Percentiles rank a stretch among this genome's conserved stretches.
These are phyloP conservation scores for Oplegnathus fasciatus DNA, from an alignment of 2,113 vertebrate species.

Conservation along the genomic window DNA sequence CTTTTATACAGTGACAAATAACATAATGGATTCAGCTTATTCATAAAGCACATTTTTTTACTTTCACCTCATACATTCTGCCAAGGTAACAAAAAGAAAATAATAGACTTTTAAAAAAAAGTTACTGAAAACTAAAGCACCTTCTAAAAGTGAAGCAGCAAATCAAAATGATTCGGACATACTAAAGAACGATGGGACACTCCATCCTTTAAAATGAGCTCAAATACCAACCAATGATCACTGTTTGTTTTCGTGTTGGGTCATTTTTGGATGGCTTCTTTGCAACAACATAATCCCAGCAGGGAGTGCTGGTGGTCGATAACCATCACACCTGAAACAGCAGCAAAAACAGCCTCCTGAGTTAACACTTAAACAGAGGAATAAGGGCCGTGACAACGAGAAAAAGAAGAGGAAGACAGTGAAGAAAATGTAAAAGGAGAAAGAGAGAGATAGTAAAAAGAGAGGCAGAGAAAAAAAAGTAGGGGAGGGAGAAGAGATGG, in stretches of 20 bases:
- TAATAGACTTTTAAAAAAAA: background rate
- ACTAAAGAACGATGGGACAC: background rate
- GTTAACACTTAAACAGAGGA: conserved; percentile 21
- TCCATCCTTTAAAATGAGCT: background rate
- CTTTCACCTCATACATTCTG: background rate
- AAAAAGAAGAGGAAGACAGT: conserved; percentile 6
- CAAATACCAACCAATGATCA: background rate
- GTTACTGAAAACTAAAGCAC: background rate
- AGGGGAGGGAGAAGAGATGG: conserved; percentile 21
- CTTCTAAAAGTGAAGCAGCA: background rate
- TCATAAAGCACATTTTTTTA: no score
- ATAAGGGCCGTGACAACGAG: background rate
- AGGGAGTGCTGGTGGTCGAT: conserved; percentile 23
- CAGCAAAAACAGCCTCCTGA: conserved; percentile 32
- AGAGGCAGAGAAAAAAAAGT: background rate
- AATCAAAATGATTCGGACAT: background rate
- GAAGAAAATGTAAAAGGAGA: conserved; percentile 10
- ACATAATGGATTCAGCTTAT: background rate
- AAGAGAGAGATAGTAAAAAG: conserved; percentile 13
- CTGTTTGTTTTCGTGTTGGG: conserved; percentile 40
- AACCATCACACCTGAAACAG: conserved; percentile 50
- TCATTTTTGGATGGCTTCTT: background rate
- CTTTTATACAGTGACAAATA: background rate
- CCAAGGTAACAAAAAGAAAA: background rate
- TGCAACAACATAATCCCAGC: conserved; percentile 14